A percentile compares a stretch with the other conserved stretches of the same genome.
These are phyloP conservation scores for Cynopterus brachyotis DNA, from an alignment of 2,113 vertebrate species.

Conservation along the genomic window DNA sequence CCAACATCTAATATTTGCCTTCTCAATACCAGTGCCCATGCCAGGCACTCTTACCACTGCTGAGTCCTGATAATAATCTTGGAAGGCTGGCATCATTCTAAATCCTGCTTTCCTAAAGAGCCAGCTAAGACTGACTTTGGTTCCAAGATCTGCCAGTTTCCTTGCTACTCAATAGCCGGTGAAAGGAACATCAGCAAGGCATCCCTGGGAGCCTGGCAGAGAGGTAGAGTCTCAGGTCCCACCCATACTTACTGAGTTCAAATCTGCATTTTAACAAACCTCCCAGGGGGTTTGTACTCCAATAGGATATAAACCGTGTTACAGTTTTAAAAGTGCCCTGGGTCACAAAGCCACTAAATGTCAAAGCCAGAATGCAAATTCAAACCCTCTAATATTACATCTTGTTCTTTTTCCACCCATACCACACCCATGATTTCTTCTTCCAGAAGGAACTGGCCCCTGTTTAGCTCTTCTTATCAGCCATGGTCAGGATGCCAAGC, in stretches of 20 bases:
- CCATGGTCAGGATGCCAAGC: not conserved
- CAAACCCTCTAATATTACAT: not conserved
- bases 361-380: conserved; percentile 21
- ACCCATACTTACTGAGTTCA: not conserved
- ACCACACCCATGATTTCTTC: not conserved
- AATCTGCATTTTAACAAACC: not conserved
- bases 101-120: not conserved
- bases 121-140: not conserved
- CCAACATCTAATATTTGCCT: not conserved
- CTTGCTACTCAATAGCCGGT: not conserved
- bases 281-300: not conserved
- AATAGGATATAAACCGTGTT: not conserved
- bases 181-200: not conserved
- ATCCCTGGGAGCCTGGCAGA: not conserved
- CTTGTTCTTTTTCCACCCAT: not conserved
- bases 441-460: not conserved
- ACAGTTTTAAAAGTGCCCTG: not conserved
- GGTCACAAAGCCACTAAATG: not conserved
- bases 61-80: not conserved
- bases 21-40: not conserved
- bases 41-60: not conserved
- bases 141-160: not conserved
- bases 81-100: not conserved
- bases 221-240: not conserved
- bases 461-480: not conserved